Evolutionary conservation across 2,888 invertebrate genomes (phyloP).

Genomic region (Metacarcinus magister): DNA sequence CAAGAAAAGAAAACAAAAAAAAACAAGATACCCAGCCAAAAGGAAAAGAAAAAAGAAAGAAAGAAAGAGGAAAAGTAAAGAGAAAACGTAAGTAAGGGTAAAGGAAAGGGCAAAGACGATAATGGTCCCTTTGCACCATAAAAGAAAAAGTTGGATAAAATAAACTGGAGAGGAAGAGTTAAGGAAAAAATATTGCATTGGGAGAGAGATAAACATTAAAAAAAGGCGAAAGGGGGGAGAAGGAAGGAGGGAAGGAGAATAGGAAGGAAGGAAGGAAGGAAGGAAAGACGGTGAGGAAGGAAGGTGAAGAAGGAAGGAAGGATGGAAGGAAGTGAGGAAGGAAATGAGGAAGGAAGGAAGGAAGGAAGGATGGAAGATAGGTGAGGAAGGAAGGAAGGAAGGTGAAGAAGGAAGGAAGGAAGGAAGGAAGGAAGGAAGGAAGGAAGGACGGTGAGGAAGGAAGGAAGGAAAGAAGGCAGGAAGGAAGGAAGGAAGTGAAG

Average conservation of each 20-base stretch:
- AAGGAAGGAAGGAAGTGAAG: too few relatives aligned
- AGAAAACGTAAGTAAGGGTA: neutral
- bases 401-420: too few relatives aligned
- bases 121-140: neutral
- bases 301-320: neutral
- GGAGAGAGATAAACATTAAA: constrained; percentile 32
- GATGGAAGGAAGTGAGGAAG: too few relatives aligned
- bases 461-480: too few relatives aligned
- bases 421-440: too few relatives aligned
- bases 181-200: constrained; percentile 45
- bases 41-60: neutral
- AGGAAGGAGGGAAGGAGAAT: neutral
- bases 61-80: neutral
- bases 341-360: too few relatives aligned
- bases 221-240: neutral
- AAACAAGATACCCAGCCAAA: neutral
- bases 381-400: too few relatives aligned
- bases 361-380: too few relatives aligned
- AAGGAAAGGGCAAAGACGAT: neutral
- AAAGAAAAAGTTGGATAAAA: constrained; percentile 29
- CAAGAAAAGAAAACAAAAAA: neutral
- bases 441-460: too few relatives aligned
- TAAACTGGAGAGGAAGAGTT: constrained; percentile 28
- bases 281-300: neutral
- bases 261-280: neutral